These are phyloP conservation scores for Drosophila sordidula DNA, from an alignment of 2,888 invertebrate species.

Conservation along the genomic window DNA sequence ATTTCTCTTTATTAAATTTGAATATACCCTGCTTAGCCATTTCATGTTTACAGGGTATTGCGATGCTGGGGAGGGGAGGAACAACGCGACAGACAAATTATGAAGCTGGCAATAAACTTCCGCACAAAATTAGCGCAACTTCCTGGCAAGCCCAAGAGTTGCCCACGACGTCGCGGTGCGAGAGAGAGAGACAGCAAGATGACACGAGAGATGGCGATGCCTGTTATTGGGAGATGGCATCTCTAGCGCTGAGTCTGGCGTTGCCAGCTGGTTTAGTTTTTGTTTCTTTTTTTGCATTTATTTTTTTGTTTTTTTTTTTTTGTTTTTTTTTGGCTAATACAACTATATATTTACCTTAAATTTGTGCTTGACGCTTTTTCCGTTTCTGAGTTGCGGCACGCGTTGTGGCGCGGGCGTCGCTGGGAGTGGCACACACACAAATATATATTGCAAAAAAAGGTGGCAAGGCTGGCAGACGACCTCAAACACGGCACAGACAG, in stretches of 20 bases:
- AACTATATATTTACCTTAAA: conserved; percentile 53
- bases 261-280: conserved; percentile 38
- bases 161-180: conserved; percentile 35
- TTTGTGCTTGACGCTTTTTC: conserved; percentile 13
- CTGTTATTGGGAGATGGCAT: conserved; percentile 27
- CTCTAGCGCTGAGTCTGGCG: conserved; percentile 24
- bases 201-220: conserved; percentile 22
- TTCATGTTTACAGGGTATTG: conserved; percentile 15
- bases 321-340: conserved; percentile 9
- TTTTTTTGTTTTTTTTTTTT: neutral
- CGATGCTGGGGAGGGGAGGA: neutral
- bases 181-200: conserved; percentile 5
- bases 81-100: conserved; percentile 61
- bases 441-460: conserved; percentile 31
- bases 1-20: neutral
- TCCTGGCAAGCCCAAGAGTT: conserved; percentile 62
- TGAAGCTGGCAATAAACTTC: conserved; percentile 75
- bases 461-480: conserved; percentile 65
- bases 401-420: conserved; percentile 21
- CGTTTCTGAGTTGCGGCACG: conserved; percentile 15
- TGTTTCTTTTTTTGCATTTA: neutral
- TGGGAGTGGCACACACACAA: conserved; percentile 47
- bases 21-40: neutral
- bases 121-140: conserved; percentile 71
- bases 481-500: conserved; percentile 47